A percentile compares a stretch with the other conserved stretches of the same genome.
Conservation (phyloP, 2,797 vertebrate genomes). For the Oreochromis mossambicus region DNA sequence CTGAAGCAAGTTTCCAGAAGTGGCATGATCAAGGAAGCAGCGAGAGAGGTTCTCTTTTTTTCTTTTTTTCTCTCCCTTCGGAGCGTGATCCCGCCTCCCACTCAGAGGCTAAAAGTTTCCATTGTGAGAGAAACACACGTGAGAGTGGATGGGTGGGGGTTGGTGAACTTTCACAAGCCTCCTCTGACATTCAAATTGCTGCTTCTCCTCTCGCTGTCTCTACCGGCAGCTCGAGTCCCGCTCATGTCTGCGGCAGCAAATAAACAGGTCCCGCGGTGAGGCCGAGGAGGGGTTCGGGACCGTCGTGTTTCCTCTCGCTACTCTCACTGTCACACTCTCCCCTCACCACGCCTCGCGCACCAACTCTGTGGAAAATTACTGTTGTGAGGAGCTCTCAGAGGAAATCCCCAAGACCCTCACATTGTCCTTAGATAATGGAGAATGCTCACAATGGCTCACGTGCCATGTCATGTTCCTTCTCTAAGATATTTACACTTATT, state of each 20-base stretch:
- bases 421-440: conserved; percentile 41
- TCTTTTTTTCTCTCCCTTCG: neutral
- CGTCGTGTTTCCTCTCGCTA: conserved; percentile 29
- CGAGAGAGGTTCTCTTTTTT: neutral
- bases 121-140: conserved; percentile 77
- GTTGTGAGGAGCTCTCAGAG: conserved; percentile 60
- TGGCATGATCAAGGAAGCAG: conserved; percentile 69
- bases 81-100: conserved; percentile 64
- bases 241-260: neutral
- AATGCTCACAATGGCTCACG: neutral
- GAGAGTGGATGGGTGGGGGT: conserved; percentile 63
- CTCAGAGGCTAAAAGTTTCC: conserved; percentile 81
- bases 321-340: conserved; percentile 22
- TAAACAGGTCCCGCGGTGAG: neutral
- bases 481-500: neutral
- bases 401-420: conserved; percentile 62
- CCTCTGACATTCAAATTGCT: conserved; percentile 20
- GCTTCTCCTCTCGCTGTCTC: neutral
- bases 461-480: neutral
- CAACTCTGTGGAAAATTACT: conserved; percentile 78
- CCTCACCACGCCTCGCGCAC: conserved; percentile 53
- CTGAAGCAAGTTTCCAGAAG: conserved; percentile 66
- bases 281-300: conserved; percentile 4
- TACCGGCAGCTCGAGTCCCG: neutral
- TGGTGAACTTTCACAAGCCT: conserved; percentile 61